Evolutionary conservation across 2,113 vertebrate species (phyloP).

Genomic region (Aythya baeri): DNA sequence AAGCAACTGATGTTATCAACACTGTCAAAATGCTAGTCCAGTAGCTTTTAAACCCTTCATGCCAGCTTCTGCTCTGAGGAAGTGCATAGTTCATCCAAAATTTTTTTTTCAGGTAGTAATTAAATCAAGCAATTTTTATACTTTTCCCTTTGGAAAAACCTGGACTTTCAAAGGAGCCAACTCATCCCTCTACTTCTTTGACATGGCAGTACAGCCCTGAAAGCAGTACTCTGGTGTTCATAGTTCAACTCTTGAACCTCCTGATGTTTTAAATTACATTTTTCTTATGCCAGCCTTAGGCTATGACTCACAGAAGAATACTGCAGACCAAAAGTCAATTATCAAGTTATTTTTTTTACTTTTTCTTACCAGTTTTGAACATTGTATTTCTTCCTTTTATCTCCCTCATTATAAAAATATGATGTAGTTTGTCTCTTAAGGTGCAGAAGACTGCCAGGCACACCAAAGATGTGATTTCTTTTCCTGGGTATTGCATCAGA

Average conservation of each 20-base stretch:
- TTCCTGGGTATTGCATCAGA: not conserved
- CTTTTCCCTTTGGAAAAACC: not conserved
- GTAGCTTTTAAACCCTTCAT: not conserved
- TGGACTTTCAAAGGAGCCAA: not conserved
- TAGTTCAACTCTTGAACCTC: not conserved
- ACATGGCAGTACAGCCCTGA: not conserved
- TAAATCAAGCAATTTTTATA: not conserved
- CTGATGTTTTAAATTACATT: not conserved
- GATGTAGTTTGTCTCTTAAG: not conserved
- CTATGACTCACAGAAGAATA: not conserved
- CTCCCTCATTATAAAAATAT: not conserved
- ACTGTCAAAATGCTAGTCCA: not conserved
- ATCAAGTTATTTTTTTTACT: not conserved
- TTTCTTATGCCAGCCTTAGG: not conserved
- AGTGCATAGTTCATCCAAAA: not conserved
- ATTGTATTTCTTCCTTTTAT: not conserved
- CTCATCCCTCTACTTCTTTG: not conserved
- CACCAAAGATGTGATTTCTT: not conserved
- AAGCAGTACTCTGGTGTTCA: not conserved
- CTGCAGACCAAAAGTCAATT: not conserved
- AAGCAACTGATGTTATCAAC: not conserved
- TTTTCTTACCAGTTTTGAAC: not conserved
- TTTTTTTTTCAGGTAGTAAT: not conserved
- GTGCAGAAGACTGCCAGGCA: not conserved
- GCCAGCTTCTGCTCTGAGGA: not conserved